Conservation (phyloP, 1,140 invertebrate species). For the Bombus pyrosoma region DNA sequence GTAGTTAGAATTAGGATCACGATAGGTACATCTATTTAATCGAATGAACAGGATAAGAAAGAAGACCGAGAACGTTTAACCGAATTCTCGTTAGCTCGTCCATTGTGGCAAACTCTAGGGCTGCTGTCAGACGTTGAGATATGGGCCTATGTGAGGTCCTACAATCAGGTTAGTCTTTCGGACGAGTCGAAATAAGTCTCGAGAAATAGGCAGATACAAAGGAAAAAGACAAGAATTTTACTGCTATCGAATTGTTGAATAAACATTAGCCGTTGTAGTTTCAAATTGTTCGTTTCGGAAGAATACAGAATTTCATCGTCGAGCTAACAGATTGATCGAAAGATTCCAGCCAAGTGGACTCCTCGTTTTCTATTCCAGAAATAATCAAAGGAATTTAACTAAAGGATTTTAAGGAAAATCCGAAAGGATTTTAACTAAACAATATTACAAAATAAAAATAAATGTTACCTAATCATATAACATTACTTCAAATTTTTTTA, state of each 20-base stretch:
- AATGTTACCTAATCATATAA: no score
- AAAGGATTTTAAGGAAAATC: no score
- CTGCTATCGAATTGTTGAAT: no score
- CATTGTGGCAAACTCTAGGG: not conserved
- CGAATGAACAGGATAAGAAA: slow-evolving; percentile 6
- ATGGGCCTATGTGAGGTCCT: not conserved
- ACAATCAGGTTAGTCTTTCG: not conserved
- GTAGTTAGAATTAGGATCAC: not conserved
- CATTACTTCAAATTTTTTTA: rapidly evolving
- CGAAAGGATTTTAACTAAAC: not conserved
- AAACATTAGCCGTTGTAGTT: not conserved
- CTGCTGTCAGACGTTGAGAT: not conserved
- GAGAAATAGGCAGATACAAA: not conserved
- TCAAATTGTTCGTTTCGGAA: not conserved
- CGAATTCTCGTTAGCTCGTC: slow-evolving; percentile 19
- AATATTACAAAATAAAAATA: no score
- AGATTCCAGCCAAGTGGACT: not conserved
- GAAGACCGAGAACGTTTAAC: not conserved
- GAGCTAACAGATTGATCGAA: not conserved
- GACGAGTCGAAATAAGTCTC: not conserved
- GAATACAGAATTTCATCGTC: not conserved
- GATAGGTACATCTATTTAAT: not conserved
- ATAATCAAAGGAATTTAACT: no score
- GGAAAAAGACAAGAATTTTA: no score
- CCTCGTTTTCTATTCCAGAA: rapidly evolving